Conservation (phyloP, 2,113 vertebrate species). For the Okapia johnstoni region DNA sequence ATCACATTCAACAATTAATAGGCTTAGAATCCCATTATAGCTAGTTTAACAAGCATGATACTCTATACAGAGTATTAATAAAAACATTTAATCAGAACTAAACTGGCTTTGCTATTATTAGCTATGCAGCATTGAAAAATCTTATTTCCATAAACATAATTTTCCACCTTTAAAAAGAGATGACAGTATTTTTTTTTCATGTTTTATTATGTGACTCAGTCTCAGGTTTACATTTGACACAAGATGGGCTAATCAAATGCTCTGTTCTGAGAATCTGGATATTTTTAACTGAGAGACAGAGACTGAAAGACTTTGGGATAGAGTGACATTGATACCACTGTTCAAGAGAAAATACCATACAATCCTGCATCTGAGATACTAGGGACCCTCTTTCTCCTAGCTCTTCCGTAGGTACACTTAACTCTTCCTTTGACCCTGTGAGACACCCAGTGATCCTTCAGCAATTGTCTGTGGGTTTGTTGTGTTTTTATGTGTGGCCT, state of each 20-base stretch:
- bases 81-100: background rate
- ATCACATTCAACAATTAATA: background rate
- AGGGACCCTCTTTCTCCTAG: background rate
- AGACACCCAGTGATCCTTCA: background rate
- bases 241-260: background rate
- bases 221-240: background rate
- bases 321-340: background rate
- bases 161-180: background rate
- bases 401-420: background rate
- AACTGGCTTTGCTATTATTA: background rate
- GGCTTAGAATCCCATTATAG: background rate
- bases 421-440: background rate
- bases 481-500: background rate
- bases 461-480: background rate
- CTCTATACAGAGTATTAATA: background rate
- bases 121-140: background rate
- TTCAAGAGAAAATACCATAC: background rate
- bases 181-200: background rate
- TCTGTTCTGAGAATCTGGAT: background rate
- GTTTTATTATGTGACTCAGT: background rate
- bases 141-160: background rate
- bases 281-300: background rate
- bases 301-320: background rate
- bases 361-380: background rate
- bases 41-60: background rate